Conservation (phyloP, 2,888 invertebrate genomes). For the Drosophila birchii region DNA sequence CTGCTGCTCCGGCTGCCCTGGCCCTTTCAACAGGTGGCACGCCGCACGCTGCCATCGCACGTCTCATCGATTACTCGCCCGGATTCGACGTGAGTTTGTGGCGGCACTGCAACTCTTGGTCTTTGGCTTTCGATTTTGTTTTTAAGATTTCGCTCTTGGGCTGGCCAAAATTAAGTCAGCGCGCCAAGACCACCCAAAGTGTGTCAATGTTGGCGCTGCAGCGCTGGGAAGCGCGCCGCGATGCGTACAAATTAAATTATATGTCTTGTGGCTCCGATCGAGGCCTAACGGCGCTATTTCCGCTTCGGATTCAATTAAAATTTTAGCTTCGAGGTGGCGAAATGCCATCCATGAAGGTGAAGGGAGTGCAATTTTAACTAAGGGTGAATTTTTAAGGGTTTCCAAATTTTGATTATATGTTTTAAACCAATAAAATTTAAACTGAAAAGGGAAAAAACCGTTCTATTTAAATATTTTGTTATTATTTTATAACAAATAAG, state of each 20-base stretch:
- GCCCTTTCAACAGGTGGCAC: conserved; percentile 57
- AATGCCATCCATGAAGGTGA: conserved; percentile 28
- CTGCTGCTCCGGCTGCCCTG: conserved; percentile 22
- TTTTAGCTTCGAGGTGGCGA: conserved; percentile 6
- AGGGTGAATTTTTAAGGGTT: background rate
- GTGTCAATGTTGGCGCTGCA: conserved; percentile 73
- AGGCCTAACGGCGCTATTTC: conserved; percentile 48
- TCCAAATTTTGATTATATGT: too few species aligned
- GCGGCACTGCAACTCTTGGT: conserved; percentile 4
- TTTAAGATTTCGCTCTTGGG: conserved; percentile 22
- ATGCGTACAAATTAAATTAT: conserved; percentile 47
- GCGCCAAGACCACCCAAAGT: conserved; percentile 78
- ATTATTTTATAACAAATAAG: too few species aligned
- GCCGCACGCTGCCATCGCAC: conserved; percentile 54
- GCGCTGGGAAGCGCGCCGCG: conserved; percentile 33
- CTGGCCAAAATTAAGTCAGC: conserved; percentile 63
- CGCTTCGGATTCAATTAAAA: conserved; percentile 43
- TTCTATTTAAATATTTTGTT: too few species aligned
- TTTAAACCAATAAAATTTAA: too few species aligned
- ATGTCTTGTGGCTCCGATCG: conserved; percentile 38
- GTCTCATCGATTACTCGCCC: conserved; percentile 73
- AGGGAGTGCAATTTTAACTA: background rate
- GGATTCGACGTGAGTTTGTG: conserved; percentile 46
- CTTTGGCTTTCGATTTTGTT: conserved; percentile 22
- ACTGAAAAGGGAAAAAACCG: too few species aligned